Evolutionary conservation across 1,140 invertebrate species (phyloP), one percentile per base, ranked within the genome.

Genomic region (Drosophila baimaii): DNA sequence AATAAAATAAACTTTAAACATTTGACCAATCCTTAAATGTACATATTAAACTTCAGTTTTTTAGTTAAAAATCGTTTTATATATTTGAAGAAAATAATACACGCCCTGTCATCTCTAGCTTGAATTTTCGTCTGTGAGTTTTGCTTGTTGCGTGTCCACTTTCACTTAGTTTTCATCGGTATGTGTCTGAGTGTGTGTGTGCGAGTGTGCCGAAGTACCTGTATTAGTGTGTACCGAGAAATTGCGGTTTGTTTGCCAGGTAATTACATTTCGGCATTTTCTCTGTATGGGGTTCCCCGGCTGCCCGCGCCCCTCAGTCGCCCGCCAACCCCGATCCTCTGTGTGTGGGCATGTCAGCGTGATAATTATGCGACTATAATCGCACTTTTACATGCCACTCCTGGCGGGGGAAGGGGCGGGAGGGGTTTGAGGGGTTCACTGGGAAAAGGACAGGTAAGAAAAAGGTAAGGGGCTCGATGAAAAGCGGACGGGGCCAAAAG

Each of bases 311-410:
- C n/a, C 29, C 27, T 17, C 35, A 43, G 7, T 35, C 27, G 25
- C 23, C 12, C 13, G 13, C 19, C 39, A 5, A 29, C 31, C 9
- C 2, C 66, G 43, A 58, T 71, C 65, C 39, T 69, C 76, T 79
- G 63, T 77, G 79, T 82, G 56, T 69, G 77, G 77, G 83, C 69
- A 88, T 88, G 81, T 90, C 84, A 89, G 85, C 84, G 85, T 89
- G 84, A 90, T 89, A 89, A 89, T 89, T 89, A 89, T 89, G 84
- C 84, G 84, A 89, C 85, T 89, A 89, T 89, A 89, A 89, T 89
- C 84, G 81, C 84, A 89, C 84, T 89, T 84, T 89, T 84, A 89
- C 84, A 89, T 89, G 84, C 84, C 84, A 89, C 76, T 54, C 41
- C 25, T 9, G 23, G 29, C 25, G 15, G n/a, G 35, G 4, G 15